Evolutionary conservation across 2,113 vertebrate genomes (phyloP), one percentile per base, ranked within the genome.

Genomic region (Cyanocitta stelleri): DNA sequence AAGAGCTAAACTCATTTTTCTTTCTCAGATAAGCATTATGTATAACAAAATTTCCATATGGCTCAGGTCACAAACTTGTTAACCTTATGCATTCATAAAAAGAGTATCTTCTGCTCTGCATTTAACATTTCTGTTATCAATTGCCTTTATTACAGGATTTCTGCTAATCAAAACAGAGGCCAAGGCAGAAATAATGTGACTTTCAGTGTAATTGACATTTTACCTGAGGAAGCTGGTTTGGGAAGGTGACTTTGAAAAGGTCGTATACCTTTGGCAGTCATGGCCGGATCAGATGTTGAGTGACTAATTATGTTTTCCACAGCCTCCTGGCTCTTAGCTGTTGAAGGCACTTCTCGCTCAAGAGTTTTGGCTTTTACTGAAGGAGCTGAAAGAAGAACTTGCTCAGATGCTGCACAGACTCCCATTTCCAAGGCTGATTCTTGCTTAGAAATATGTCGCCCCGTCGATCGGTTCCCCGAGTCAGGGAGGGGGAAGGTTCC

Each of bases 401-500:
- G 95, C 89, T 97, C 97, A 85, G 88, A 91, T 13, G 89, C 82
- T 85, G 94, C 86, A 23, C 67, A 90, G 67, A 87, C 55, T 75
- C 97, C 97, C 29, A 67, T 44, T 76, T 97, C 98, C 20, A 97
- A 95, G 35, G 97, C 51, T 78, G 98, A 93, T 19, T 98, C 98
- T 30, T 98, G 98, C 83, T 98, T 98, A 66, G 98, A 97, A 30
- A 96, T 2, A 64, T 98, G 98, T 32, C 98, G 96, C 68, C 98
- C 98, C 4, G 95, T 61, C 20, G 98, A 97, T 26, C 98, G 98
- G 76, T 89, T 98, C 87, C 98, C 98, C 1, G 99, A 98, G 92
- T 99, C 99, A 0, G 99, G 98, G 75, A 99, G 98, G 10, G 99
- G 99, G 91, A 99, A 99, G 83, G 99, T 99, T 88, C 99, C 99